Evolutionary conservation across 1,140 invertebrate species (phyloP).

Genomic region (Chlorops oryzae): DNA sequence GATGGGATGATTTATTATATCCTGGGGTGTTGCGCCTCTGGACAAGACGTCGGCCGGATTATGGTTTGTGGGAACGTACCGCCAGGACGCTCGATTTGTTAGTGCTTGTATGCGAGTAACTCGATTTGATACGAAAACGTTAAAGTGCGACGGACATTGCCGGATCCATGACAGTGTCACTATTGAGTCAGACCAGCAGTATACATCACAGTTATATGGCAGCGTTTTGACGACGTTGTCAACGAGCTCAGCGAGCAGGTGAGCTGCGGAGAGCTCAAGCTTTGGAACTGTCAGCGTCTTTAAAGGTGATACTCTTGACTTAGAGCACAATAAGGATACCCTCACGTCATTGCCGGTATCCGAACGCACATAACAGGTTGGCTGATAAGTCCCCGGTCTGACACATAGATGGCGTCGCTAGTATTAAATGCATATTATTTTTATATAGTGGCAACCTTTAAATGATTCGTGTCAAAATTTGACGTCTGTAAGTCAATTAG

Average conservation of each 20-base stretch:
- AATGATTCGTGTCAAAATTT: no score
- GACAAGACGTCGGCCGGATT: conserved; percentile 42
- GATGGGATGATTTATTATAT: no score
- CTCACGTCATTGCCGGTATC: conserved; percentile 11
- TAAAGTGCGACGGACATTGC: conserved; percentile 15
- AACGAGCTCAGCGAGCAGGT: conserved; percentile 21
- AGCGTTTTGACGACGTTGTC: conserved; percentile 11
- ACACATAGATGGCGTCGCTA: no score
- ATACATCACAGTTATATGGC: not conserved
- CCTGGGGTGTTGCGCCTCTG: no score
- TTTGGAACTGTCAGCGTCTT: conserved; percentile 28
- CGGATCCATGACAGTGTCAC: conserved; percentile 32
- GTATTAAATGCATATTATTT: no score
- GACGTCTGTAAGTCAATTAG: no score
- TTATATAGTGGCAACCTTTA: no score
- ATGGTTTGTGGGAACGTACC: conserved; percentile 25
- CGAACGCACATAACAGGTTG: conserved; percentile 27
- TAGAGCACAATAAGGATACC: conserved; percentile 28
- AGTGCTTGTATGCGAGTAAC: conserved; percentile 33
- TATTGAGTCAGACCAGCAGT: conserved; percentile 35
- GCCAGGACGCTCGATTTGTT: conserved; percentile 19
- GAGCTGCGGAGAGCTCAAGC: conserved; percentile 29
- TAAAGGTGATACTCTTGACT: conserved; percentile 30
- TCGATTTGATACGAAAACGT: conserved; percentile 33
- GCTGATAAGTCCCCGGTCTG: no score